These are phyloP conservation scores for Percina caprodes DNA, from an alignment of 2,113 vertebrate species.

Conservation along the genomic window DNA sequence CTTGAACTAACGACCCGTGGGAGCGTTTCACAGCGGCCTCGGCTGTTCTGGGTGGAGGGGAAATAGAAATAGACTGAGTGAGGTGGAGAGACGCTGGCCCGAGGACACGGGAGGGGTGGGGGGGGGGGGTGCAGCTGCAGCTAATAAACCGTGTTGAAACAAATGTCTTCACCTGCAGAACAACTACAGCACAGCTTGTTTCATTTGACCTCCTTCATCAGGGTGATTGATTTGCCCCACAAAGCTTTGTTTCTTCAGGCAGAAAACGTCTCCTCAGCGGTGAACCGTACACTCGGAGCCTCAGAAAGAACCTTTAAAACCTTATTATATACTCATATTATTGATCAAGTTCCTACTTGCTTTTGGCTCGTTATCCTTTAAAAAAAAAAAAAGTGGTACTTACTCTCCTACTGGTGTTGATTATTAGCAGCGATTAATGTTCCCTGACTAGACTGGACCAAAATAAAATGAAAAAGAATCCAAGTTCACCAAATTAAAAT, in stretches of 20 bases:
- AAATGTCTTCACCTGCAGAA: slow-evolving; percentile 11
- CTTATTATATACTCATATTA: not conserved
- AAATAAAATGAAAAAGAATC: too few species aligned
- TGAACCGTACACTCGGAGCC: too few species aligned
- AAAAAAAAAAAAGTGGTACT: not conserved
- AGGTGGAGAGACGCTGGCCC: not conserved
- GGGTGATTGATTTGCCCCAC: slow-evolving; percentile 42
- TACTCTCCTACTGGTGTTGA: not conserved
- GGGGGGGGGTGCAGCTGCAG: not conserved
- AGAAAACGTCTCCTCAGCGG: not conserved
- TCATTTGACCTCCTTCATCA: slow-evolving; percentile 50
- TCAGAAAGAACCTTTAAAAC: not conserved
- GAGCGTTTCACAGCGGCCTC: too few species aligned
- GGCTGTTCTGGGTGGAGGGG: not conserved
- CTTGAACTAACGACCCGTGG: too few species aligned
- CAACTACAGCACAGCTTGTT: slow-evolving; percentile 25
- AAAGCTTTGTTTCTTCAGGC: slow-evolving; percentile 27
- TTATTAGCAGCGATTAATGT: not conserved
- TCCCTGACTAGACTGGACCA: not conserved
- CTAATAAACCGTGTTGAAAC: slow-evolving; percentile 40
- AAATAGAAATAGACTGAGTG: not conserved
- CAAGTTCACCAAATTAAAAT: too few species aligned
- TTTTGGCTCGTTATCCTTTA: not conserved
- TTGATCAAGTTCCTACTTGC: not conserved
- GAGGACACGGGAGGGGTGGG: not conserved